phyloP scores from a whole-genome alignment of 2,797 vertebrate species.

The Lutjanus argentimaculatus region DNA sequence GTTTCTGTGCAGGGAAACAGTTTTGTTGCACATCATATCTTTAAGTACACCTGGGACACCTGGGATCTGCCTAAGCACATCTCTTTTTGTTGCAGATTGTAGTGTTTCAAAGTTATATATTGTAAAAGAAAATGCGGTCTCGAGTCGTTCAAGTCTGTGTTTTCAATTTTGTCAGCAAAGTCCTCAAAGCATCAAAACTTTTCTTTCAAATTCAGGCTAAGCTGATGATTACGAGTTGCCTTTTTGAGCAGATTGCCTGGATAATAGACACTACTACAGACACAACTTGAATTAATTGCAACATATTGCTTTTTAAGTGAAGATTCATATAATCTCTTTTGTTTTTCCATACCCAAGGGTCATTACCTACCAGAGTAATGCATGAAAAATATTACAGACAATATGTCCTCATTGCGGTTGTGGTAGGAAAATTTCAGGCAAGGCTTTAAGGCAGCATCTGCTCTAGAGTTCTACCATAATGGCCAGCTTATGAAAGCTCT shows the following conservation, averaged over 20 bases:
- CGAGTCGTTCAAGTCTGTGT: conserved; percentile 8
- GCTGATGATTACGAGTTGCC: conserved; percentile 24
- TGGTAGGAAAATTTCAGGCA: conserved; percentile 48
- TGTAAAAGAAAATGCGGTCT: not conserved
- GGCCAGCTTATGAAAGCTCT: conserved; percentile 68
- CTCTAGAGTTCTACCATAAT: conserved; percentile 69
- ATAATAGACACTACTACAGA: conserved; percentile 43
- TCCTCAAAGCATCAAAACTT: conserved; percentile 25
- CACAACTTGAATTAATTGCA: conserved; percentile 60
- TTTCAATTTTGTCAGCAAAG: conserved; percentile 12
- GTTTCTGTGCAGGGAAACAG: not conserved
- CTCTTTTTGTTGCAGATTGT: conserved; percentile 15
- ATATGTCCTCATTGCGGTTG: conserved; percentile 69
- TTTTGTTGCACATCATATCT: conserved; percentile 13
- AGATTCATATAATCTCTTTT: conserved; percentile 43
- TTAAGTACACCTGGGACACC: not conserved
- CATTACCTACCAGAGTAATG: conserved; percentile 61
- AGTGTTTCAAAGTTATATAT: conserved; percentile 6
- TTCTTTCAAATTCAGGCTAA: conserved; percentile 24
- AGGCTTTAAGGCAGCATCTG: conserved; percentile 73
- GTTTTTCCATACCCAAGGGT: conserved; percentile 56
- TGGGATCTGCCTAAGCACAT: not conserved
- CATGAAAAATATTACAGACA: conserved; percentile 67
- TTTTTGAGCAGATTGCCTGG: conserved; percentile 44
- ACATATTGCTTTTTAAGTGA: conserved; percentile 69